phyloP scores from a whole-genome alignment of 1,140 invertebrate genomes.

The Parapsyche elsis region DNA sequence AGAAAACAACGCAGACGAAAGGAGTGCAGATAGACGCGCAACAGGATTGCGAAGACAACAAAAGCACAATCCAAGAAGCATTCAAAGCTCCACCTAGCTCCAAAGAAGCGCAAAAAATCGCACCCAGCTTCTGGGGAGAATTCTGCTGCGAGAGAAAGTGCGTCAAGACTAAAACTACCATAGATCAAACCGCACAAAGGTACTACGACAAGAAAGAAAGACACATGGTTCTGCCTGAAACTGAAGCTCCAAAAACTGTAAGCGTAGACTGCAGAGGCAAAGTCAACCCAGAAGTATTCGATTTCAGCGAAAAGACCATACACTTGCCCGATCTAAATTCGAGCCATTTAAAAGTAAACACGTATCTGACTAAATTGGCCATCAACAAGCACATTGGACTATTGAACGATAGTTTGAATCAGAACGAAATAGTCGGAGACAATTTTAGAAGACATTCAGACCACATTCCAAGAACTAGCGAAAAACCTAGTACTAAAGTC shows the following conservation, averaged over 20 bases:
- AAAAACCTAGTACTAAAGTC: slow-evolving; percentile 46
- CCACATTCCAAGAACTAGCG: slow-evolving; percentile 49
- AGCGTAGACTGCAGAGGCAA: slow-evolving; percentile 51
- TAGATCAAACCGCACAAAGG: slow-evolving; percentile 13
- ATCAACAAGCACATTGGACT: slow-evolving; percentile 62
- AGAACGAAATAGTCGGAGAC: slow-evolving; percentile 53
- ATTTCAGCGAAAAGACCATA: slow-evolving; percentile 52
- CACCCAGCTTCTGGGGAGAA: slow-evolving; percentile 49
- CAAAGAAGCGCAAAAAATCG: slow-evolving; percentile 30
- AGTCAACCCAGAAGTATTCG: slow-evolving; percentile 51
- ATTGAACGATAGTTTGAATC: slow-evolving; percentile 50
- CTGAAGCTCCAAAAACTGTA: slow-evolving; percentile 42
- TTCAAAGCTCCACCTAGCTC: neutral
- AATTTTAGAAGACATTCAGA: slow-evolving; percentile 58
- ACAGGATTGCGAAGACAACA: neutral
- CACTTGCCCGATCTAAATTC: slow-evolving; percentile 59
- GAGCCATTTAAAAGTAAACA: slow-evolving; percentile 62
- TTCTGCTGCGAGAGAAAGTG: slow-evolving; percentile 55
- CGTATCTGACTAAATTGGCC: slow-evolving; percentile 61
- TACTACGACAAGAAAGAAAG: slow-evolving; percentile 48
- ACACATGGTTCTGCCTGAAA: slow-evolving; percentile 28
- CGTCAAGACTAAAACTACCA: slow-evolving; percentile 39
- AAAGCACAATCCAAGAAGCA: slow-evolving; percentile 36
- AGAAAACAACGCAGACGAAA: slow-evolving; percentile 40
- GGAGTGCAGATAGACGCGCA: slow-evolving; percentile 46